These are phyloP conservation scores for Grallaria varia DNA, from an alignment of 2,113 vertebrate genomes.

Conservation along the genomic window DNA sequence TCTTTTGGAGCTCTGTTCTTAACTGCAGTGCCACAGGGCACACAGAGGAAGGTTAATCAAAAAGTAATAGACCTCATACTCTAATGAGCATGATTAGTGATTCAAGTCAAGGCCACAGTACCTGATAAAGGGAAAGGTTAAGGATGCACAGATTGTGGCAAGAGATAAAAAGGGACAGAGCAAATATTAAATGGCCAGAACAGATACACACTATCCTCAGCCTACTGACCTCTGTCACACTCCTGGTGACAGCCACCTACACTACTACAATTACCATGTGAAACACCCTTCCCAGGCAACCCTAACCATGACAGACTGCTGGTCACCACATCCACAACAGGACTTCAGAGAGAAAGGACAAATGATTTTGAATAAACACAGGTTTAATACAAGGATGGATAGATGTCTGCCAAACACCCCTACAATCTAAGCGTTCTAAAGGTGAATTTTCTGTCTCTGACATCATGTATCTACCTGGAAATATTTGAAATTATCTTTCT, in stretches of 20 bases:
- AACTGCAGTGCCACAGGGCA: neutral
- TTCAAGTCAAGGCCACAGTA: neutral
- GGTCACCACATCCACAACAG: neutral
- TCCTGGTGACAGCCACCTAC: neutral
- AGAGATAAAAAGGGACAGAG: neutral
- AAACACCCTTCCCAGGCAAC: neutral
- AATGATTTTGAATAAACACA: neutral
- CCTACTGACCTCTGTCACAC: neutral
- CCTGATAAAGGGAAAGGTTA: neutral
- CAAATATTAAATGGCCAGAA: neutral
- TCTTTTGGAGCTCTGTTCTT: neutral
- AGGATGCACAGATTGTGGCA: neutral
- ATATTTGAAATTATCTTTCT: neutral
- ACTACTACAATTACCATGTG: neutral
- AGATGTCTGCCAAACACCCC: neutral
- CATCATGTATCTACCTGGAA: neutral
- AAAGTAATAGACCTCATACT: neutral
- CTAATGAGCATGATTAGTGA: neutral
- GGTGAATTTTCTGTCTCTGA: neutral
- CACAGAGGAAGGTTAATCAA: neutral
- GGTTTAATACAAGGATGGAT: neutral
- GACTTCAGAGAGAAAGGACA: neutral
- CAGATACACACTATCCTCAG: neutral
- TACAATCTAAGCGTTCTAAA: neutral
- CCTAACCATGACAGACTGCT: too few relatives aligned